Evolutionary conservation across 2,888 invertebrate genomes (phyloP), one percentile per base, ranked within the genome.

Genomic region (Drosophila prostipennis): DNA sequence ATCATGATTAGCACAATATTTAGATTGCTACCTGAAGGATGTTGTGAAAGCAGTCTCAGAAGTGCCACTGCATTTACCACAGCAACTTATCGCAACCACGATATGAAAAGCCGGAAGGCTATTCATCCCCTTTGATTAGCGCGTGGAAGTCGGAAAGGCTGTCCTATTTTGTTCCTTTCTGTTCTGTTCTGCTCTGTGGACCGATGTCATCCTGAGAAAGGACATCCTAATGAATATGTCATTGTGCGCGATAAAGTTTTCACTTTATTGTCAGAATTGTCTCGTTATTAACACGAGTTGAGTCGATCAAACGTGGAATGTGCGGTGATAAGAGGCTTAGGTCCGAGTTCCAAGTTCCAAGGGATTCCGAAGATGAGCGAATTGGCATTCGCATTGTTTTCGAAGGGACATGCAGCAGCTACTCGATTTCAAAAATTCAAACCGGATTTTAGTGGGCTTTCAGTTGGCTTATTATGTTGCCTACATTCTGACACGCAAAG

Each of bases 151-250:
- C 69, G 39, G 59, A 13, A 37, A 46, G 57, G 36, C 5, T 16
- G 40, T 16, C 10, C 16, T 16, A 5, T 6, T 45, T 23, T 48
- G 51, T 43, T 29, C 13, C 39, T 42, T 34, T 23, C 36, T 37
- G 37, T 29, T 42, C 32, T 58, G 51, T 14, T 19, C 19, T 39
- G 53, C n/a, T 29, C 46, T 37, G 29, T n/a, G 26, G 59, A 69
- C 69, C 70, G 69, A 69, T 64, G 74, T 74, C 74, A 74, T 58
- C 56, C 63, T 74, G 74, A 74, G 64, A 74, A 73, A 74, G 73
- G 74, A 69, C 74, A 70, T 55, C 63, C 72, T 59, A 74, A 74
- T 69, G 69, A 73, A 74, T 70, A 74, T 74, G 74, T 74, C 74
- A 74, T 46, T 63, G 56, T 55, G 58, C 59, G 45, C 63, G 63